Conservation (phyloP, 2,797 vertebrate genomes). For the Peromyscus melanophrys region DNA sequence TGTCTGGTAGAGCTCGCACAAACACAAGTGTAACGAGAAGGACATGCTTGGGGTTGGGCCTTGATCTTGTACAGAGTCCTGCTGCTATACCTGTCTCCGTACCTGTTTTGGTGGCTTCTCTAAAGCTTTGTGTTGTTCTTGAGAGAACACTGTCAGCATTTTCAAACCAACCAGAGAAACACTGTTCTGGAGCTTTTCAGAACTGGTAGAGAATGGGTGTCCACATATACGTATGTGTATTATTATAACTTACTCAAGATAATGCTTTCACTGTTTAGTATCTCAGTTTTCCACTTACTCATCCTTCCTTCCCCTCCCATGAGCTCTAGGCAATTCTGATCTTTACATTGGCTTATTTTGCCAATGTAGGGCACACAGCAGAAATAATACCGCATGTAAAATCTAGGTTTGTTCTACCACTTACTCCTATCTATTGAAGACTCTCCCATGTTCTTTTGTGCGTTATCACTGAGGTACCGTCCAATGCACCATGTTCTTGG, state of each 20-base stretch:
- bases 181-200: not conserved
- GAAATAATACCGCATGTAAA: not conserved
- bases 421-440: not conserved
- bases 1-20: slow-evolving; percentile 23
- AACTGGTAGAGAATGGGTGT: not conserved
- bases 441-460: not conserved
- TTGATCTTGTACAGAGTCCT: slow-evolving; percentile 28
- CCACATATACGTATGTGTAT: not conserved
- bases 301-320: not conserved
- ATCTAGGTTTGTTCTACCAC: not conserved
- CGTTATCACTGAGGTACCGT: not conserved
- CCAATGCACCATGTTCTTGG: not conserved
- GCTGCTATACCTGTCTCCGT: not conserved
- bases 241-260: not conserved
- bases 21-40: slow-evolving; percentile 43
- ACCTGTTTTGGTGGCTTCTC: slow-evolving; percentile 43
- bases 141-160: slow-evolving; percentile 15
- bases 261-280: not conserved
- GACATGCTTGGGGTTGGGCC: slow-evolving; percentile 13
- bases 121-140: not conserved
- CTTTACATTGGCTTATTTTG: not conserved
- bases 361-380: not conserved
- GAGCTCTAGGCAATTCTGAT: not conserved
- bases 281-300: not conserved
- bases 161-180: slow-evolving; percentile 29